These are phyloP conservation scores for Tenthredo livida DNA, from an alignment of 2,888 invertebrate species.

Conservation along the genomic window DNA sequence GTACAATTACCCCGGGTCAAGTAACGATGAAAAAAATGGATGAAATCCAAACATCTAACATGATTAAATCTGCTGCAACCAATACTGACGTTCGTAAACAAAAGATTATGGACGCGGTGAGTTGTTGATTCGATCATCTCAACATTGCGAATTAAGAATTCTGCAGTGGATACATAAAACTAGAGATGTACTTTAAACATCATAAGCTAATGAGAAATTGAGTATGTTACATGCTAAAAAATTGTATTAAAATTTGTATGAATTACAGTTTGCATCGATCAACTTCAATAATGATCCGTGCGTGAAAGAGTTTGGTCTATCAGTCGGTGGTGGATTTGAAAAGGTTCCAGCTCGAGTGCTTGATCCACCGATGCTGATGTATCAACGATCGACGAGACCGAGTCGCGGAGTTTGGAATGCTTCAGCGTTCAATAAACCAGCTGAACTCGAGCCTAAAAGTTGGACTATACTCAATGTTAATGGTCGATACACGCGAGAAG, in stretches of 20 bases:
- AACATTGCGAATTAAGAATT: constrained; percentile 8
- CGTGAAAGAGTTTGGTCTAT: constrained; percentile 90
- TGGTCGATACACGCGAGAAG: constrained; percentile 60
- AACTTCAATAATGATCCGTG: constrained; percentile 78
- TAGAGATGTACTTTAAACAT: background rate
- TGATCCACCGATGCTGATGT: constrained; percentile 86
- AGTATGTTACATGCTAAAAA: background rate
- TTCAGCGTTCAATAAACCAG: constrained; percentile 71
- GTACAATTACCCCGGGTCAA: constrained; percentile 90
- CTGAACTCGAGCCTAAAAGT: constrained; percentile 61
- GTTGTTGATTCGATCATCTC: constrained; percentile 61
- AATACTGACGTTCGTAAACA: constrained; percentile 87
- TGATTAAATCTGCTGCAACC: constrained; percentile 94
- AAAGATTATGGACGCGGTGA: constrained; percentile 89
- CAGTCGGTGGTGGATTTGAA: constrained; percentile 87
- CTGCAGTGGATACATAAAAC: background rate
- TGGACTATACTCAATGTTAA: constrained; percentile 80
- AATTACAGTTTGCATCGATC: constrained; percentile 67
- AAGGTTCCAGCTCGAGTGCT: constrained; percentile 89
- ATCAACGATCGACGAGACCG: constrained; percentile 77
- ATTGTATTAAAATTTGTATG: constrained; percentile 55
- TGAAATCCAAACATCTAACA: constrained; percentile 89
- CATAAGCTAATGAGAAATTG: background rate
- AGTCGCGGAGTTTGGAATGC: constrained; percentile 78
- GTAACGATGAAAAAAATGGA: constrained; percentile 88